Base-by-base conservation (phyloP, 1,140 invertebrate genomes). In the Panagrolaimus sp. region DNA sequence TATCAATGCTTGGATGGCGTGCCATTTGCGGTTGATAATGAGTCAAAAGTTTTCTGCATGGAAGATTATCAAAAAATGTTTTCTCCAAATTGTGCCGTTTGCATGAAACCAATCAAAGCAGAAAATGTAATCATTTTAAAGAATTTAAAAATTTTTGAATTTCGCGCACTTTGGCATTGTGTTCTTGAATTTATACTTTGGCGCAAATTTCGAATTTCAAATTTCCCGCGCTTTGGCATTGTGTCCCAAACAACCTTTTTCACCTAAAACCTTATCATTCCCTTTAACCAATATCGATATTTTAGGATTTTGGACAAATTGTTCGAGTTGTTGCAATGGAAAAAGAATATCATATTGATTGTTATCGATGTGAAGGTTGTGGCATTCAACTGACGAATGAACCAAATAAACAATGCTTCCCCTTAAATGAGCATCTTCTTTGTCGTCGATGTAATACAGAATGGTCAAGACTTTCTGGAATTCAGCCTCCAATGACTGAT, bases 41-140 rank as follows among this genome's bases (percentile, higher is more conserved):
- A 96, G 80, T 95, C 96, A 84, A 96, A 96, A 86, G 96, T 98
- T 71, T 98, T 97, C 83, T 98, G 96, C 85, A 93, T 98, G 38
- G 91, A 93, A 81, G 95, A 98, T 85, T 98, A 97, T 84, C 94
- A 98, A 83, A 89, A 92, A 83, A 92, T 95, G 88, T 97, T 94
- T 88, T 94, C 94, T 17, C 94, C 94, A 0, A 96, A 95, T 85
- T 97, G 94, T 87, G 92, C 93, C 43, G 90, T 92, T 69, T 96
- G 94, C 86, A 91, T 92, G 73, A 92, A 95, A 88, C 92, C 92
- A 65, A 91, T 91, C 48, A 90, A 89, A 32, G 89, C 90, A 43
- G 89, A 90, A n/a, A 89, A 90, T 85, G 89, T 89, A 86, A 74
- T 73, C n/a, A n/a, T n/a, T n/a, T n/a, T 14, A 24, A 24, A 1